phyloP scores from a whole-genome alignment of 2,888 invertebrate species.

The Rhamnusium bicolor region DNA sequence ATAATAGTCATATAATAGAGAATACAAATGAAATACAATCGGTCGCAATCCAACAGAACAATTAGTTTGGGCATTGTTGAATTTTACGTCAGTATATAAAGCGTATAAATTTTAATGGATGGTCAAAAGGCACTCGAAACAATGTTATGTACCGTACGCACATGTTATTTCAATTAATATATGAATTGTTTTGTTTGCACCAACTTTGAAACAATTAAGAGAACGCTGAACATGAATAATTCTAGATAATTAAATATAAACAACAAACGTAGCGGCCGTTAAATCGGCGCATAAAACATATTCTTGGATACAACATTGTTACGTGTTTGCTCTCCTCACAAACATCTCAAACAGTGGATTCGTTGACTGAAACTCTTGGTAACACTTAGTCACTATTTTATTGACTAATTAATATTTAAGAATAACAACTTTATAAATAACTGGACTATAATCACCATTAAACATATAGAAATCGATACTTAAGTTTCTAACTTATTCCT shows the following conservation, averaged over 20 bases:
- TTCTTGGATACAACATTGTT: too few species aligned
- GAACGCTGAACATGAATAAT: background rate
- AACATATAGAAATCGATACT: too few species aligned
- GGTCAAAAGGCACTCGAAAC: background rate
- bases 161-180: slow-evolving; percentile 10
- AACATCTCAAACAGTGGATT: too few species aligned
- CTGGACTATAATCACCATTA: too few species aligned
- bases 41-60: background rate
- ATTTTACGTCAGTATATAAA: background rate
- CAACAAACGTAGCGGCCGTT: background rate
- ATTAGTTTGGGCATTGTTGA: background rate
- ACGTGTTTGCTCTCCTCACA: too few species aligned
- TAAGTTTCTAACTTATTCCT: too few species aligned
- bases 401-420: too few species aligned
- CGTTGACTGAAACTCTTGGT: too few species aligned
- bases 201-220: background rate
- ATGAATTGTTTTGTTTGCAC: background rate
- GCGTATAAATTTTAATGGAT: background rate
- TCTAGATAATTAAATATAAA: slow-evolving; percentile 13
- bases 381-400: too few species aligned
- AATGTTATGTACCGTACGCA: background rate
- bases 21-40: background rate
- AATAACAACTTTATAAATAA: too few species aligned
- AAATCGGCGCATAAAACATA: background rate
- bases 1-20: background rate